Conservation (phyloP, 2,797 vertebrate genomes). For the Tauraco hartlaubi region DNA sequence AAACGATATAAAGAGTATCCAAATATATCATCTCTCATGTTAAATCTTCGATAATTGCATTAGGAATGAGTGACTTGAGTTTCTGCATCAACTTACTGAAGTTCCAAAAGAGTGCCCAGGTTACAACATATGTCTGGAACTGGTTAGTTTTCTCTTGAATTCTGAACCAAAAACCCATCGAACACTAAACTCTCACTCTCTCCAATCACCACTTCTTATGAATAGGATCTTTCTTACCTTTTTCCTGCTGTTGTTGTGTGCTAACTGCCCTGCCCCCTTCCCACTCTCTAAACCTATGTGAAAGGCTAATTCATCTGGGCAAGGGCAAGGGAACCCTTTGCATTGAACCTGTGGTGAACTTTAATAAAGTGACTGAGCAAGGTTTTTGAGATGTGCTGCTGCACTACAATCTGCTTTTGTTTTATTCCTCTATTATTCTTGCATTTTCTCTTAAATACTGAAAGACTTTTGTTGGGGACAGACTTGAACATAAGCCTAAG, state of each 20-base stretch:
- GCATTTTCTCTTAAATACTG: background rate
- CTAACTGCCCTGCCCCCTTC: background rate
- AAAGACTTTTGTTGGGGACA: background rate
- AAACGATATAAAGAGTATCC: background rate
- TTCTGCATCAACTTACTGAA: background rate
- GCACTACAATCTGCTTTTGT: background rate
- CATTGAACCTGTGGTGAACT: background rate
- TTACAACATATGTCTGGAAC: background rate
- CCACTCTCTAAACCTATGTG: background rate
- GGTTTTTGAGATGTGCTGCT: background rate
- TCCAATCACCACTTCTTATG: background rate
- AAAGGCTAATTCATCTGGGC: constrained; percentile 12
- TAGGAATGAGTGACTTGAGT: background rate
- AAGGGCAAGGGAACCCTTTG: background rate
- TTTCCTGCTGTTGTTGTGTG: background rate
- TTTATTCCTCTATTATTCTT: background rate
- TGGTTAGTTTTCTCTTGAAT: background rate
- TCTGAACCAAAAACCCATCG: background rate
- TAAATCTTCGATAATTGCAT: background rate
- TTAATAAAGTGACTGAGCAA: background rate
- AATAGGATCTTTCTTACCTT: background rate
- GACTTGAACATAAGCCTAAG: background rate
- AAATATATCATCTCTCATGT: background rate
- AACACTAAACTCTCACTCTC: background rate
- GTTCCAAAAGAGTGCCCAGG: background rate